Evolutionary conservation across 2,888 invertebrate species (phyloP).

Genomic region (Drosophila affinis): DNA sequence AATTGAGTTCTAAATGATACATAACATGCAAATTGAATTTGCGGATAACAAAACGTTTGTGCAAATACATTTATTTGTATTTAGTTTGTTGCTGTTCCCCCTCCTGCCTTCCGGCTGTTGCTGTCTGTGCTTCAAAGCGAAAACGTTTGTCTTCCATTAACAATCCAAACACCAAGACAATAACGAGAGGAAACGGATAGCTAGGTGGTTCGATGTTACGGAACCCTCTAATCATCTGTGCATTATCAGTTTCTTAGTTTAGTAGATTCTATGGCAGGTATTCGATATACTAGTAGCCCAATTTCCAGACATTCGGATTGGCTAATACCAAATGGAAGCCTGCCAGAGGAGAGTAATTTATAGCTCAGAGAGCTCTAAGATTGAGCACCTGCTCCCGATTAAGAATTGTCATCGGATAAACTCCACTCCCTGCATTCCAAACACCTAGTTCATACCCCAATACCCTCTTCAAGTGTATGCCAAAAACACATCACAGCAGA

Average conservation of each 20-base stretch:
- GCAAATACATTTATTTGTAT: constrained; percentile 33
- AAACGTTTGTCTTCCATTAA: constrained; percentile 65
- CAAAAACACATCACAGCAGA: constrained; percentile 15
- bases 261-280: background rate
- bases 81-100: constrained; percentile 25
- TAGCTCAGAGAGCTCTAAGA: too few relatives aligned
- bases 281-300: too few relatives aligned
- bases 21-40: constrained; percentile 46
- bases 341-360: background rate
- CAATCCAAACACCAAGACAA: constrained; percentile 50
- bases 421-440: background rate
- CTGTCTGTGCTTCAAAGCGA: constrained; percentile 43
- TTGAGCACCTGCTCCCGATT: background rate
- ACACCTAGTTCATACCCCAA: background rate
- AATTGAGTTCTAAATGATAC: background rate
- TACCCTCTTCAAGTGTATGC: background rate
- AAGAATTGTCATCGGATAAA: background rate
- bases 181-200: background rate
- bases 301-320: too few relatives aligned
- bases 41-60: constrained; percentile 18
- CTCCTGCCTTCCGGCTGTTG: constrained; percentile 21
- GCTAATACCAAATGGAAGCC: too few relatives aligned
- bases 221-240: background rate
- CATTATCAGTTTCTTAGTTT: background rate
- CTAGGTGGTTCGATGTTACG: background rate